These are phyloP conservation scores for Girardia tigrina DNA, from an alignment of 2,888 invertebrate genomes.

Conservation along the genomic window DNA sequence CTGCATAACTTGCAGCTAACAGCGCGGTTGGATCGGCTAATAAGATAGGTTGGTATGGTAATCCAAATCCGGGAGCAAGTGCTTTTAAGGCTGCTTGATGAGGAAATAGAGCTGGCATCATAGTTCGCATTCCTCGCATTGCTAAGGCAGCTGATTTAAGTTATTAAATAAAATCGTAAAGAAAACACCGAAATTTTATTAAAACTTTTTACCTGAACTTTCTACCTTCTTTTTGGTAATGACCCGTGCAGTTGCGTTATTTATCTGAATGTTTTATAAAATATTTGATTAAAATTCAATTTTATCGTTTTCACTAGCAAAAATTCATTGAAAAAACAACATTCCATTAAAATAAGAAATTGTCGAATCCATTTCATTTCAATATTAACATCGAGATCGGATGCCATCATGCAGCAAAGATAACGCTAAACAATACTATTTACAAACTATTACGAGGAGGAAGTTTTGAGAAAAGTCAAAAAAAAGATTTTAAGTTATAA, in stretches of 20 bases:
- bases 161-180: neutral
- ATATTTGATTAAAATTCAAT: neutral
- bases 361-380: neutral
- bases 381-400: neutral
- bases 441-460: too few species aligned
- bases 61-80: neutral
- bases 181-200: neutral
- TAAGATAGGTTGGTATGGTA: neutral
- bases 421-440: neutral
- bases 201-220: neutral
- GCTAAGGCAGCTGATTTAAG: neutral
- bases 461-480: too few species aligned
- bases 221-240: conserved; percentile 9
- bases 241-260: neutral
- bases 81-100: conserved; percentile 2
- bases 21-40: neutral
- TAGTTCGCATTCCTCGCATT: neutral
- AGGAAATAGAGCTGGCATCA: neutral
- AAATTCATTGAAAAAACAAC: neutral
- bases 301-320: neutral
- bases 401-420: conserved; percentile 23
- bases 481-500: too few species aligned
- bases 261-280: neutral
- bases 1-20: neutral
- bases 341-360: neutral